These are phyloP conservation scores for Takifugu rubripes DNA, from an alignment of 2,797 vertebrate species.

Conservation along the genomic window DNA sequence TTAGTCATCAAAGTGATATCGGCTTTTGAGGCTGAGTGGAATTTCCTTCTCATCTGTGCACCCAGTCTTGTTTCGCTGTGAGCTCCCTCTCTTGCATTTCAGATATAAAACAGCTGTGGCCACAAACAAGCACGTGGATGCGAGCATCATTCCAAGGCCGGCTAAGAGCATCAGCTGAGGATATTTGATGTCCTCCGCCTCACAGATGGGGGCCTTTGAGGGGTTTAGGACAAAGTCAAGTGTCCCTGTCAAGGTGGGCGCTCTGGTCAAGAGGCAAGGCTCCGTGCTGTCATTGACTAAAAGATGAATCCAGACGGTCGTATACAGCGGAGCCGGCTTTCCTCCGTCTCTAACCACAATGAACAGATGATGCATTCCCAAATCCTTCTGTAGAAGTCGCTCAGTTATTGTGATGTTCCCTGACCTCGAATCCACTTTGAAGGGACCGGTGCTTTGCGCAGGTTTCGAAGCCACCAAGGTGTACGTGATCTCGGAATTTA, in stretches of 20 bases:
- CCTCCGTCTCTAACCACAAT: conserved; percentile 76
- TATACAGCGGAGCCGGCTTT: conserved; percentile 73
- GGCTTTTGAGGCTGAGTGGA: conserved; percentile 60
- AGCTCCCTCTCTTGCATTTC: conserved; percentile 46
- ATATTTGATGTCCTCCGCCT: conserved; percentile 30
- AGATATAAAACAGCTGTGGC: conserved; percentile 52
- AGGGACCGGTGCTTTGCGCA: conserved; percentile 55
- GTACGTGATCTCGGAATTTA: conserved; percentile 79
- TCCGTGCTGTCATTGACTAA: conserved; percentile 72
- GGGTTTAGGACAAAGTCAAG: conserved; percentile 29
- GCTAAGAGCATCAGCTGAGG: conserved; percentile 47
- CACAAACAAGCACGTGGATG: conserved; percentile 57
- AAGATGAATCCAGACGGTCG: conserved; percentile 78
- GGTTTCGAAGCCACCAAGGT: conserved; percentile 50
- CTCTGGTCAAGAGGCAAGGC: conserved; percentile 64
- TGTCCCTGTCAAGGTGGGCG: conserved; percentile 57
- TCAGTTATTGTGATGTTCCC: conserved; percentile 75
- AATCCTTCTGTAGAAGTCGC: conserved; percentile 54
- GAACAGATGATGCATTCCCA: conserved; percentile 77
- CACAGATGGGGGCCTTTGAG: conserved; percentile 45
- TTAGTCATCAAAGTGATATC: conserved; percentile 62
- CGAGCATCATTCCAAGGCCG: conserved; percentile 61
- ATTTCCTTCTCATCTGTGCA: conserved; percentile 51
- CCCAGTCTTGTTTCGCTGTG: conserved; percentile 16
- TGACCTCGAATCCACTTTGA: conserved; percentile 68